Base-by-base conservation (phyloP, 2,113 vertebrate species). In the Bothrops jararaca region DNA sequence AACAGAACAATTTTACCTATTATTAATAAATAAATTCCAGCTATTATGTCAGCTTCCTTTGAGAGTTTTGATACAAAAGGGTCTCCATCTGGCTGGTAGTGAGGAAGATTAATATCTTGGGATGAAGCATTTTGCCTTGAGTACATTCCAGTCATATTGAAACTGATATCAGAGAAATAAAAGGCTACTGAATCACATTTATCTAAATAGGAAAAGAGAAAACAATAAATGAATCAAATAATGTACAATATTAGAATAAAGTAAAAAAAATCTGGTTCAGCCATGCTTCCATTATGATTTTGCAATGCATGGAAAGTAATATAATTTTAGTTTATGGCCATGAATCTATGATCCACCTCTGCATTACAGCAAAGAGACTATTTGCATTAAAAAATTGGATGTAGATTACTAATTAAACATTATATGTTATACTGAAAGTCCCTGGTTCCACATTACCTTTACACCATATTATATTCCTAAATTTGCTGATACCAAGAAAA, bases 51-150 rank as follows among this genome's bases (percentile, higher is more conserved):
- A 26, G 98, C 99, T 97, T 98, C 98, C 96, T 93, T 98, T 87
- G 99, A 99, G 86, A 99, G 98, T 93, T 97, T 98, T 11, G 99
- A 99, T 94, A 97, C 96, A 91, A 99, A 99, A 0, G 98, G 98
- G 18, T 99, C 98, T 89, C 97, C 98, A 3, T 94, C 97, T 92
- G 97, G 98, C 80, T 98, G 97, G 52, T 98, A 97, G 89, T 97
- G 98, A 15, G 98, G 98, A 92, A 97, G 69, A 34, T 96, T 96
- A 13, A 97, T 96, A 0, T 97, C 95, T 39, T 95, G 95, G 3
- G 96, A 96, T 53, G 95, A 97, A 5, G 91, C 96, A 45, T 96
- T 98, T 92, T 98, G 98, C 80, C 98, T 98, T 95, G 96, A 92
- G 29, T 97, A 96, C 98, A 97, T 98, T 80, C 93, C 89, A 95